Evolutionary conservation across 1,140 invertebrate species (phyloP), one percentile per base, ranked within the genome.

Genomic region (Eumeta japonica): DNA sequence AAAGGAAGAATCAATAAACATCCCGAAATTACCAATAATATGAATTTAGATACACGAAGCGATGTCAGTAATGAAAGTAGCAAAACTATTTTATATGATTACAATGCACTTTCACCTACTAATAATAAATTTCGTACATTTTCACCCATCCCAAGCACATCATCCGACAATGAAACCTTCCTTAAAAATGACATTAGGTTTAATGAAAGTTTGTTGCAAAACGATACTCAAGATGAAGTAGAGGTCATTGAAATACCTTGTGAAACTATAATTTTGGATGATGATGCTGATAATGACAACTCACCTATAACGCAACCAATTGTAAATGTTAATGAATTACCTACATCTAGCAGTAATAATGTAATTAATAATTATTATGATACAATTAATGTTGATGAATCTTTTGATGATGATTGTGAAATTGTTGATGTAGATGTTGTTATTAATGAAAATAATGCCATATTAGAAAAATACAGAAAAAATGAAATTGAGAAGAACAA

Each of bases 101-200:
- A 39, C 35, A 29, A 12, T 18, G 17, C 13, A 12, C 9, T 16
- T 31, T 19, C 28, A 20, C 24, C 18, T 29, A 2, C 16, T 7
- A 31, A 17, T 16, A 12, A 5, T 10, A 36, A 13, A 14, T 19
- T 20, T 35, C 34, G 19, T 10, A 30, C 36, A 31, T 56, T 53
- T 33, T 47, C 42, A 7, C 54, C 54, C 1, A n/a, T 47, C 10
- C 54, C 54, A 13, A 56, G 54, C 29, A 56, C 54, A 12, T 56
- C 54, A 2, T 47, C 10, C 41, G 44, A 51, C 39, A 45, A 14
- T 10, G 28, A 46, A 17, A 48, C 39, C 15, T 37, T 56, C 17
- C 28, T 38, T 3, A 37, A 44, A 45, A 53, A 56, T 48, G 54
- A 53, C 13, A 19, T 46, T 28, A 28, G 13, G n/a, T 52, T 46